Evolutionary conservation across 2,888 invertebrate species (phyloP), one percentile per base, ranked within the genome.

Genomic region (Phrixothrix hirtus): DNA sequence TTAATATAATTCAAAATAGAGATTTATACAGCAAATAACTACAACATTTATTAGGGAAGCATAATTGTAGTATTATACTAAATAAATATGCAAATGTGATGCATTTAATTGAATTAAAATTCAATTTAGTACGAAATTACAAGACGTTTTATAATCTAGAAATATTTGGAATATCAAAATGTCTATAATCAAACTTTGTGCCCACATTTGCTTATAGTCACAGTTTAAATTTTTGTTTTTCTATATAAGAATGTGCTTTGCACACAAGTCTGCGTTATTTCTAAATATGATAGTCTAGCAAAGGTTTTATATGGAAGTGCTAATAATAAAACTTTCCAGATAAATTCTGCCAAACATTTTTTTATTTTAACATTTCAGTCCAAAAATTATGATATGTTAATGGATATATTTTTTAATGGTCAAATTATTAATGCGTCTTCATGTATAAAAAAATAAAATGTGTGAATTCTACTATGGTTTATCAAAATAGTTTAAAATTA

Each of bases 401-500:
- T 34, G 3, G 13, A 34, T 21, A 43, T 10, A 10, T 29, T 10
- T 10, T 29, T 10, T 9, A 7, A 29, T 9, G 9, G 10, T 29
- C 3, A 29, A 5, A 29, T n/a, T n/a, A n/a, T n/a, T n/a, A n/a
- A n/a, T n/a, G n/a, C n/a, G n/a, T n/a, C n/a, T n/a, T n/a, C n/a
- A n/a, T n/a, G n/a, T n/a, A n/a, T n/a, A n/a, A n/a, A n/a, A n/a
- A n/a, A n/a, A n/a, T n/a, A n/a, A n/a, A n/a, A n/a, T n/a, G n/a
- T n/a, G n/a, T n/a, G n/a, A n/a, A n/a, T 34, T 16, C 10, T 14
- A n/a, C 15, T 17, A 5, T 10, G 4, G 3, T 11, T 36, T 41
- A 34, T 34, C 41, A 48, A 48, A 48, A 48, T 48, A 29, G 11
- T 9, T 34, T 41, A 34, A 36, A 45, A 39, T 9, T 29, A 30